These are phyloP conservation scores for Chesias legatella DNA, from an alignment of 2,888 invertebrate genomes.

Conservation along the genomic window DNA sequence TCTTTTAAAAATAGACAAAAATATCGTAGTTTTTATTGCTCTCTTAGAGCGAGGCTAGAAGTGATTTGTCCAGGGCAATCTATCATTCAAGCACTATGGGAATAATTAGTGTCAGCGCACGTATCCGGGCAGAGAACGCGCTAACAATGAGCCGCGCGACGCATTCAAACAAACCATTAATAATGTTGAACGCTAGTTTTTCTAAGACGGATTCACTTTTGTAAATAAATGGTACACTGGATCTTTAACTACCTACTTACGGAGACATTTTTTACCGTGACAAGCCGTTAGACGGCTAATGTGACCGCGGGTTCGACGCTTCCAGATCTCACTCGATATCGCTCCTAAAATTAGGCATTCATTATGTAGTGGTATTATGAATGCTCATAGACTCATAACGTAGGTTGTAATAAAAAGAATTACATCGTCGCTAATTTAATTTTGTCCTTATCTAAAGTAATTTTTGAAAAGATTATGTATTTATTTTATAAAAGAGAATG, in stretches of 20 bases:
- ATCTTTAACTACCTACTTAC: slow-evolving; percentile 77
- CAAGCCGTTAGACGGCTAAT: slow-evolving; percentile 57
- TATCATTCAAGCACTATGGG: slow-evolving; percentile 78
- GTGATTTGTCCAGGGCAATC: slow-evolving; percentile 78
- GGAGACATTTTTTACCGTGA: slow-evolving; percentile 65
- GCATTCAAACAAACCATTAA: slow-evolving; percentile 80
- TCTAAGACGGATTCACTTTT: slow-evolving; percentile 73
- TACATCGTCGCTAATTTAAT: no score
- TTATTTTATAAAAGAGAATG: no score
- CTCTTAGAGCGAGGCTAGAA: slow-evolving; percentile 61
- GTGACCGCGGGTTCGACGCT: slow-evolving; percentile 34
- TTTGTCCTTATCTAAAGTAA: no score
- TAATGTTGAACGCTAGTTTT: slow-evolving; percentile 76
- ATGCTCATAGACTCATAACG: no score
- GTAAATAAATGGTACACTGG: slow-evolving; percentile 75
- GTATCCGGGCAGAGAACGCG: slow-evolving; percentile 71
- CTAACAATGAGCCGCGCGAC: slow-evolving; percentile 74
- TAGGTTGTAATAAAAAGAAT: no score
- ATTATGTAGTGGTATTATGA: slow-evolving; percentile 4
- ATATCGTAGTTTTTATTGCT: slow-evolving; percentile 71
- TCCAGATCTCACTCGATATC: neutral
- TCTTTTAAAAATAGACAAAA: slow-evolving; percentile 55
- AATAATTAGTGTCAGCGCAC: slow-evolving; percentile 79
- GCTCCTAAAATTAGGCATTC: slow-evolving; percentile 8
- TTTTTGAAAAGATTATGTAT: no score